These are phyloP conservation scores for Nautilus pompilius DNA, from an alignment of 1,140 invertebrate genomes.

Conservation along the genomic window DNA sequence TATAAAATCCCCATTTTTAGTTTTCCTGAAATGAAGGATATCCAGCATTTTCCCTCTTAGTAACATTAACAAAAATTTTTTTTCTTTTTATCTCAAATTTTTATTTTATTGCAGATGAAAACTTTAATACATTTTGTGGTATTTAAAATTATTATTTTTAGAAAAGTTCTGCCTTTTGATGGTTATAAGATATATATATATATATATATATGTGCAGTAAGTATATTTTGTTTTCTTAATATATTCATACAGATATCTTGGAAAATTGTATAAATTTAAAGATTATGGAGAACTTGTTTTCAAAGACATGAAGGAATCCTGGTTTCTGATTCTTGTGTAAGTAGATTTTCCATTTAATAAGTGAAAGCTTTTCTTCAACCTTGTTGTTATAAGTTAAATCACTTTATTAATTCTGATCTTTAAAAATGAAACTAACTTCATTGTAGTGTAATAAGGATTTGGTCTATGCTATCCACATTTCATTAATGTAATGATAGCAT, in stretches of 20 bases:
- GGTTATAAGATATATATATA: background rate
- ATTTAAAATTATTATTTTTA: background rate
- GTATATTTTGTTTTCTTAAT: background rate
- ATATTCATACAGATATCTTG: slow-evolving; percentile 33
- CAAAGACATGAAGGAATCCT: slow-evolving; percentile 70
- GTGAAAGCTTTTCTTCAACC: background rate
- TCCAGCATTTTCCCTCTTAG: no score
- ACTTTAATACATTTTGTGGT: background rate
- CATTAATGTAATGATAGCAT: background rate
- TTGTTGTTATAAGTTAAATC: background rate
- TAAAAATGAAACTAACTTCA: no score
- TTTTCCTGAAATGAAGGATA: no score
- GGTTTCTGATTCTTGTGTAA: slow-evolving; percentile 66
- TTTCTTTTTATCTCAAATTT: background rate
- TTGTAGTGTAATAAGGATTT: no score
- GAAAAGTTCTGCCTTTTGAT: background rate
- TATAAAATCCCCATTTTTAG: no score
- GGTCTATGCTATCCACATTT: background rate
- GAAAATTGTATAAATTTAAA: slow-evolving; percentile 36
- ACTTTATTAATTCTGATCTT: background rate
- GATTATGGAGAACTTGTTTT: slow-evolving; percentile 67
- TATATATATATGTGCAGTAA: background rate
- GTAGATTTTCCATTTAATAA: slow-evolving; percentile 17
- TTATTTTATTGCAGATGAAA: background rate
- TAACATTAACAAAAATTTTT: background rate